A percentile compares a stretch with the other conserved stretches of the same genome.
phyloP scores from a whole-genome alignment of 2,797 vertebrate genomes.

The Sparidentex hasta region DNA sequence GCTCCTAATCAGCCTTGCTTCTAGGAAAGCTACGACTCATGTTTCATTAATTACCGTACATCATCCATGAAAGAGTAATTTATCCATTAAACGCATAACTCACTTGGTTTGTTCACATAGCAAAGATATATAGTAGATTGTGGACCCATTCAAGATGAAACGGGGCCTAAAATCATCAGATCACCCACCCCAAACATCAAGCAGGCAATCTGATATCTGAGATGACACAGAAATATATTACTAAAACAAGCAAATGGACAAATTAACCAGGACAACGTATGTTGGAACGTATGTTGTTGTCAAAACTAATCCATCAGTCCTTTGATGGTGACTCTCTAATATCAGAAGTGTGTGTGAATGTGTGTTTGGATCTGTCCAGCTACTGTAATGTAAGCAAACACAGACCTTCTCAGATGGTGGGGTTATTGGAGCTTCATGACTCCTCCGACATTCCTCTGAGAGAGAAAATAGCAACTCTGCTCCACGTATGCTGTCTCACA shows the following conservation, averaged over 20 bases:
- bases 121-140: too few relatives aligned
- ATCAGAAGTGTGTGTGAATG: constrained; percentile 30
- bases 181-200: too few relatives aligned
- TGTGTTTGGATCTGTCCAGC: constrained; percentile 32
- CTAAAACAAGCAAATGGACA: neutral
- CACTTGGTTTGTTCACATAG: too few relatives aligned
- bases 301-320: neutral
- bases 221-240: neutral
- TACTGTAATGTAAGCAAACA: constrained; percentile 48
- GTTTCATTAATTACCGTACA: too few relatives aligned
- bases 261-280: neutral
- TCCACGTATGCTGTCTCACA: constrained; percentile 34
- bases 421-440: constrained; percentile 68
- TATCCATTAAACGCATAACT: too few relatives aligned
- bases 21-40: too few relatives aligned
- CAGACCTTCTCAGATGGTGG: constrained; percentile 65
- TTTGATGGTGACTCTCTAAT: constrained; percentile 25
- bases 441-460: constrained; percentile 64
- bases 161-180: too few relatives aligned
- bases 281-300: constrained; percentile 11
- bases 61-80: too few relatives aligned
- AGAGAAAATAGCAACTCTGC: constrained; percentile 75
- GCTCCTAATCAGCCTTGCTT: too few relatives aligned
- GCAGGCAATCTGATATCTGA: neutral
- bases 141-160: too few relatives aligned